Evolutionary conservation across 1,140 invertebrate species (phyloP).

Genomic region (Bombus waltoni): DNA sequence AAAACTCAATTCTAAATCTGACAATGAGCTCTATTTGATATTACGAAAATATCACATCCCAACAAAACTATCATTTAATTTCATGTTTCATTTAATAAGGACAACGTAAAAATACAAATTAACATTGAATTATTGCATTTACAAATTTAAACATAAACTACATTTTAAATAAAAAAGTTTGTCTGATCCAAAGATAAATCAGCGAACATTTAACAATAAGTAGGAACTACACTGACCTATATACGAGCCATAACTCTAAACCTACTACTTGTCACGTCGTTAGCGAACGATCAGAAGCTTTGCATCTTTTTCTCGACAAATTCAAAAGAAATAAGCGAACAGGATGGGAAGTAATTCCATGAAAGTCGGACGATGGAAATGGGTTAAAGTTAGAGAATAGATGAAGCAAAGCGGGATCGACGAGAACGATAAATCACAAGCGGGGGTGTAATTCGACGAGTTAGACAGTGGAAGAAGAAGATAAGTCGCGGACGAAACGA

Average conservation of each 20-base stretch:
- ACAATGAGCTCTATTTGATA: no score
- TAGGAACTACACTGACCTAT: no score
- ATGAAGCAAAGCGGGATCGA: background rate
- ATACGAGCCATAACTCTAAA: background rate
- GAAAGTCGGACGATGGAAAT: background rate
- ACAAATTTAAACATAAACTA: no score
- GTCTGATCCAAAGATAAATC: background rate
- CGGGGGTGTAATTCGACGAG: background rate
- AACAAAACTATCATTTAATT: no score
- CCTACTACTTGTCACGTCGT: background rate
- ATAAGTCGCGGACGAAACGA: background rate
- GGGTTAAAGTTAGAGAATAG: background rate
- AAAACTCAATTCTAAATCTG: no score
- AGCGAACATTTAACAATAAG: background rate
- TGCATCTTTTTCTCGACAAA: background rate
- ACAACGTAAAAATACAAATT: no score
- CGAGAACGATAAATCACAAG: background rate
- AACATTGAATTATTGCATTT: no score
- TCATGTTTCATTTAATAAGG: no score
- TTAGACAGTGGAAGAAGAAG: constrained; percentile 9
- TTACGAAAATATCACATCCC: no score
- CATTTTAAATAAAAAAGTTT: no score
- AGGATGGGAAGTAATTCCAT: no score
- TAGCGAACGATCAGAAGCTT: background rate
- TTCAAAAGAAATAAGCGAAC: background rate